Percentiles rank a stretch among this genome's conserved stretches.
Conservation (phyloP, 2,888 invertebrate genomes). For the Drosophila picticornis region DNA sequence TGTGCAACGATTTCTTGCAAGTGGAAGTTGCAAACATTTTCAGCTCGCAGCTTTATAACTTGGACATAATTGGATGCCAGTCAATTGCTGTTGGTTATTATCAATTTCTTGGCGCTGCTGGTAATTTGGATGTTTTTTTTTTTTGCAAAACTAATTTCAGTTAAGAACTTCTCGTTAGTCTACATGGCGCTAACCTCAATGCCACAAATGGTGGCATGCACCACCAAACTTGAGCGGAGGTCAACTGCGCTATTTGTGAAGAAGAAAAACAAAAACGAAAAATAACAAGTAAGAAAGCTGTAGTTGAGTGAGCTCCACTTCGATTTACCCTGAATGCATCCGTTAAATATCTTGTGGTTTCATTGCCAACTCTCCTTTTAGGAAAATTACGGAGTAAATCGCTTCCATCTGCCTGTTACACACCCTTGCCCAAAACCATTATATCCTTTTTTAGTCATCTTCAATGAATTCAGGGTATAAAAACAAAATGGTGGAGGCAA, state of each 20-base stretch:
- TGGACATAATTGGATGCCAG: slow-evolving; percentile 15
- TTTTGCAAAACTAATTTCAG: slow-evolving; percentile 62
- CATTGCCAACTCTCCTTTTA: background rate
- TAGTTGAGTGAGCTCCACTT: background rate
- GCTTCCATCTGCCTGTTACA: background rate
- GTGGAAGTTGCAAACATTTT: slow-evolving; percentile 4
- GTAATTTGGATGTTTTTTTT: slow-evolving; percentile 19
- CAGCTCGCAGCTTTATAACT: slow-evolving; percentile 18
- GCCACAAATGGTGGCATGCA: slow-evolving; percentile 20
- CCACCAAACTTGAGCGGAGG: slow-evolving; percentile 15
- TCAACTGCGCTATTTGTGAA: slow-evolving; percentile 56
- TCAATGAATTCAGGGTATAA: background rate
- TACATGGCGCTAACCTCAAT: slow-evolving; percentile 41
- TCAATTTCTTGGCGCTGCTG: slow-evolving; percentile 27
- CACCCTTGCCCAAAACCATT: background rate
- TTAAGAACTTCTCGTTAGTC: slow-evolving; percentile 33
- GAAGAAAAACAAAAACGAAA: slow-evolving; percentile 1
- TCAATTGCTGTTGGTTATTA: slow-evolving; percentile 35
- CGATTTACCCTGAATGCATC: background rate
- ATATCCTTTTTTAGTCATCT: background rate
- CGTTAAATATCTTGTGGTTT: background rate
- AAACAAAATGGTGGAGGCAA: background rate
- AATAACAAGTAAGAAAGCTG: background rate
- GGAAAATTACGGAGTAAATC: background rate
- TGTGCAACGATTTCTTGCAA: slow-evolving; percentile 37